Base-by-base conservation (phyloP, 2,113 vertebrate genomes). In the Nesogale talazaci region DNA sequence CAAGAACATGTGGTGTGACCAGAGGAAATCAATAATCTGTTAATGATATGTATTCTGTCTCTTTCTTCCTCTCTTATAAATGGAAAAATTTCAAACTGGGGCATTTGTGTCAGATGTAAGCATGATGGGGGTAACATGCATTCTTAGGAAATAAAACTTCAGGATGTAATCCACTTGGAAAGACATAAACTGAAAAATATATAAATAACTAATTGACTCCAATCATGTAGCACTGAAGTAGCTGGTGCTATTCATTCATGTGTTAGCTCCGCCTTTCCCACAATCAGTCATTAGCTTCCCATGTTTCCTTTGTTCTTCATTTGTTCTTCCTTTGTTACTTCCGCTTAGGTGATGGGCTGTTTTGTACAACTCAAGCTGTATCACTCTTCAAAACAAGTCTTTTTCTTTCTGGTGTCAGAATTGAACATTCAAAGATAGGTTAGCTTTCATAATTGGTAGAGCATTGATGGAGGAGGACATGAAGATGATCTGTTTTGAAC, bases 21-120 rank as follows among this genome's bases (percentile, higher is more conserved):
- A 74, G 34, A 75, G 76, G 88, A 72, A 31, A 59, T 69, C 38
- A 75, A 36, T 74, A 29, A 76, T 38, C 23, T 63, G 81, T 84
- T 85, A 70, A 89, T 89, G 63, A 61, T 78, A 81, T 59, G 91
- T 77, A 94, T 38, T 34, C 63, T 20, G 65, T 87, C 61, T 84
- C 70, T 92, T 8, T 36, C 16, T 19, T 14, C 76, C 40, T 40
- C n/a, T 77, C 59, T 42, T 34, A 29, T 31, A 67, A 67, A 67
- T 31, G 29, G 15, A 67, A 67, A 67, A 67, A 29, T 67, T 31
- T 67, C 65, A 67, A 67, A 67, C 65, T 31, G 27, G 17, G 29
- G 65, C 29, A 67, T 29, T 31, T 31, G 29, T 67, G 29, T 67
- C 27, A 67, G 6, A 67, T 19, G 7, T 31, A 67, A 67, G 23